These are phyloP conservation scores for Blomia tropicalis DNA, from an alignment of 2,888 invertebrate genomes.

Conservation along the genomic window DNA sequence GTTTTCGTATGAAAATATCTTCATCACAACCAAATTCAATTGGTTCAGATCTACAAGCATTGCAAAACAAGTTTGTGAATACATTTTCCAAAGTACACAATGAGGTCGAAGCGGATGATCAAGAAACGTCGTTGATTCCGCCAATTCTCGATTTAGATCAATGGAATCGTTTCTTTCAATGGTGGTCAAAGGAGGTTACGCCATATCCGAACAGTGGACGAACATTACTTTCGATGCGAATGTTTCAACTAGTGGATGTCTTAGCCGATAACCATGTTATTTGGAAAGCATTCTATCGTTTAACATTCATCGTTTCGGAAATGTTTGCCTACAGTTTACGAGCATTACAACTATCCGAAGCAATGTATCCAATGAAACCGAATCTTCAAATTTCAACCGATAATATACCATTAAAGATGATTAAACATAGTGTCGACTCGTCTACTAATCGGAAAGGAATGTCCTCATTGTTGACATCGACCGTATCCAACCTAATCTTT, in stretches of 20 bases:
- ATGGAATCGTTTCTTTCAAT: slow-evolving; percentile 14
- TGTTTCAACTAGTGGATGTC: slow-evolving; percentile 4
- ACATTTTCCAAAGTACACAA: not conserved
- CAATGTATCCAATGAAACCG: slow-evolving; percentile 8
- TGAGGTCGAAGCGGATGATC: not conserved
- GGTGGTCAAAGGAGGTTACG: slow-evolving; percentile 3
- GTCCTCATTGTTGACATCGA: not conserved
- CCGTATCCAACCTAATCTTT: slow-evolving; percentile 15
- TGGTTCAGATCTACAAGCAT: not conserved
- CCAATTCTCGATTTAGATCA: slow-evolving; percentile 11
- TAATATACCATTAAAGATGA: not conserved
- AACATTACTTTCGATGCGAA: not conserved
- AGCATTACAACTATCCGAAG: not conserved
- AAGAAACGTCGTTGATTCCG: not conserved
- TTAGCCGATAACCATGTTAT: slow-evolving; percentile 10
- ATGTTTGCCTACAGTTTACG: slow-evolving; percentile 14
- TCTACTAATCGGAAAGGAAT: not conserved
- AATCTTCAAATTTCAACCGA: not conserved
- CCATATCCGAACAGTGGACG: slow-evolving; percentile 19
- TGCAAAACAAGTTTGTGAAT: not conserved
- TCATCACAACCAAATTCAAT: not conserved
- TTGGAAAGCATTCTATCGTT: slow-evolving; percentile 16
- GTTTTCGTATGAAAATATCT: not conserved
- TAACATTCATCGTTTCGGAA: not conserved
- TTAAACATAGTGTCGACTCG: not conserved